Base-by-base conservation (phyloP, 2,888 invertebrate genomes). In the Pyralis farinalis region DNA sequence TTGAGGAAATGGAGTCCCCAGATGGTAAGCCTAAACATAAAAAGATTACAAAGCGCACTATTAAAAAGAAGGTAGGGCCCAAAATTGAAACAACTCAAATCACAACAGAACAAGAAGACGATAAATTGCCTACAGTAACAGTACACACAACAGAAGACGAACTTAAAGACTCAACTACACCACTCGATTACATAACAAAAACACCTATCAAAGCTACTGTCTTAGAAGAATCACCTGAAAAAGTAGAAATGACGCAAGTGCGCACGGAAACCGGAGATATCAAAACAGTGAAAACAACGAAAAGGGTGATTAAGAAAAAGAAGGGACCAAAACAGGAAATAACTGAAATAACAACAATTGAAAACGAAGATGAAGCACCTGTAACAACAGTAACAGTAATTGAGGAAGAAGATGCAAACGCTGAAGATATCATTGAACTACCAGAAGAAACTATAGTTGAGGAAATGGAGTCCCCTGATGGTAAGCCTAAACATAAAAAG, bases 51-150 rank as follows among this genome's bases (percentile, higher is more conserved):
- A 42, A 44, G 51, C 65, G 79, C 44, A 62, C 80, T 1, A 84
- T 90, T 8, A 88, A 84, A 53, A 54, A 52, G 34, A 42, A 41
- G 22, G 43, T 43, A 12, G 46, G 51, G 7, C 52, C 55, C 0
- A 52, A 44, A 22, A 29, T 49, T 0, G 35, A 45, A 28, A 51
- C 50, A 1, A 74, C 56, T 47, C 41, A 68, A 74, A 47, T 52
- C 12, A 44, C 43, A 0, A 44, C 49, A 3, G 50, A 50, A 45
- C 46, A 52, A 25, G 34, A 47, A 7, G 53, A 52, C 9, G 79
- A 84, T 25, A 79, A 74, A 51, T 53, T 75, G 66, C 68, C 89
- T 51, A 55, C 83, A 56, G 63, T 77, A 40, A 51, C 79, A 3
- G 72, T 85, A 48, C 62, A 77, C 30, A 71, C 70, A 21, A 56